These are phyloP conservation scores for Watsonalla binaria DNA, from an alignment of 2,888 invertebrate genomes.

Conservation along the genomic window DNA sequence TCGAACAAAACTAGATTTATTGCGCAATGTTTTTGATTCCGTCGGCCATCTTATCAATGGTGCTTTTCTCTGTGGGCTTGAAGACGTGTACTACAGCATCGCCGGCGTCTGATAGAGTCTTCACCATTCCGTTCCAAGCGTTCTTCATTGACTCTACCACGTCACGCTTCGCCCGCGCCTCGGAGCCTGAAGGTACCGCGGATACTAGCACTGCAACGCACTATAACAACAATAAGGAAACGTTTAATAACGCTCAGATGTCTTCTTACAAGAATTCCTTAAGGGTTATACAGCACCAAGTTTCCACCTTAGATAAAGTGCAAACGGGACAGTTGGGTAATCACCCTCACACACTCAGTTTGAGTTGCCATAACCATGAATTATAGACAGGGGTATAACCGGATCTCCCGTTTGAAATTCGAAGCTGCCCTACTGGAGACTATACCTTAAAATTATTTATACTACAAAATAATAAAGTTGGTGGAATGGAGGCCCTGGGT, in stretches of 20 bases:
- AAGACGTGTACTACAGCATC: constrained; percentile 65
- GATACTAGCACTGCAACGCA: constrained; percentile 27
- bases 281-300: too few species aligned
- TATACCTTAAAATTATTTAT: too few species aligned
- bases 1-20: constrained; percentile 18
- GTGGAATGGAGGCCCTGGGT: too few species aligned
- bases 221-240: constrained; percentile 22
- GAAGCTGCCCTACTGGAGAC: too few species aligned
- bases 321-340: too few species aligned
- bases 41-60: constrained; percentile 55
- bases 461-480: too few species aligned
- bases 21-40: constrained; percentile 42
- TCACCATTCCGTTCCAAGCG: constrained; percentile 58
- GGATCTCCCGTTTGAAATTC: too few species aligned
- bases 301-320: too few species aligned
- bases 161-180: constrained; percentile 43
- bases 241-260: constrained; percentile 1
- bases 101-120: constrained; percentile 54
- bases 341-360: too few species aligned
- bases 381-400: too few species aligned
- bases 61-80: constrained; percentile 62
- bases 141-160: constrained; percentile 63
- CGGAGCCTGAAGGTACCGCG: constrained; percentile 36
- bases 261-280: too few species aligned
- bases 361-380: too few species aligned